Conservation (phyloP, 2,113 vertebrate species). For the Fulica atra region DNA sequence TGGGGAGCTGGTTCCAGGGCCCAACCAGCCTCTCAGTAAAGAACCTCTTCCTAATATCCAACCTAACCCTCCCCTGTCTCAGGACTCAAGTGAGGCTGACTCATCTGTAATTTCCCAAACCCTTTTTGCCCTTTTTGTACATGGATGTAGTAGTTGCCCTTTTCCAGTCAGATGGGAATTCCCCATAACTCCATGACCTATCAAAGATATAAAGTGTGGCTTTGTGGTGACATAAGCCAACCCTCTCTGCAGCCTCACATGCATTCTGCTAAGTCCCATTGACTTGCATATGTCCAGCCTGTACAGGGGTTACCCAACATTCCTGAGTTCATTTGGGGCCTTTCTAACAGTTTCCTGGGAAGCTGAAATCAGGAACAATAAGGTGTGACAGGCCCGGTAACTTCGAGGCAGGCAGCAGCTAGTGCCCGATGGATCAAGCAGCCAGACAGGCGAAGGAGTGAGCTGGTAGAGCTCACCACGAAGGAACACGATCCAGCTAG, state of each 20-base stretch:
- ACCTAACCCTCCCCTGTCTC: too few relatives aligned
- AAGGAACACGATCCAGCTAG: neutral
- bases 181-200: neutral
- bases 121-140: neutral
- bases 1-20: too few relatives aligned
- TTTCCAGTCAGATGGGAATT: slow-evolving; percentile 32
- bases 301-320: neutral
- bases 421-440: fast-evolving
- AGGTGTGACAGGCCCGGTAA: neutral
- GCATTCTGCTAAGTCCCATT: neutral
- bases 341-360: neutral
- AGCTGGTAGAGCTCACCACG: neutral
- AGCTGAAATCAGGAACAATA: neutral
- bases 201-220: neutral
- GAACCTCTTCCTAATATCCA: too few relatives aligned
- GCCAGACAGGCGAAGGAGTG: neutral
- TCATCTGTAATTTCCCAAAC: slow-evolving; percentile 13
- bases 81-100: neutral
- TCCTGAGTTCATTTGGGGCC: neutral
- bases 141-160: neutral
- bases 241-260: neutral
- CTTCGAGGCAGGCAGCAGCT: neutral
- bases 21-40: too few relatives aligned
- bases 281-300: neutral
- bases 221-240: neutral